Evolutionary conservation across 1,140 invertebrate genomes (phyloP), one percentile per base, ranked within the genome.

Genomic region (Drosophila teissieri): DNA sequence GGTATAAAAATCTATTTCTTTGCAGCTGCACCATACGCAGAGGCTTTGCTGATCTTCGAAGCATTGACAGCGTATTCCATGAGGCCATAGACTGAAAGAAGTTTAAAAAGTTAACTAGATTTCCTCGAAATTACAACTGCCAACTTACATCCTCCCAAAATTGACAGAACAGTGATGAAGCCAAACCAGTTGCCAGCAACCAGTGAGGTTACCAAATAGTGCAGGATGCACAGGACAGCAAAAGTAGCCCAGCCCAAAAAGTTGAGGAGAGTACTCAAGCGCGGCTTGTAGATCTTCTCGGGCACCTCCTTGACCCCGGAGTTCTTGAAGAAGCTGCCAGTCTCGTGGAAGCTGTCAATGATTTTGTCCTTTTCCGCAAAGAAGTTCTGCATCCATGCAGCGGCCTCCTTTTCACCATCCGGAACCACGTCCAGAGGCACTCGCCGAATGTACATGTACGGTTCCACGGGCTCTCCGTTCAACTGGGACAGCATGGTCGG

Each of bases 351-450:
- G 78, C 96, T 97, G 39, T 97, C 96, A 74, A 95, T 94, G 93
- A 97, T 94, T 92, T 94, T 94, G 92, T 97, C 97, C 95, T 96
- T 92, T 19, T 93, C 94, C 72, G 65, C 42, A 69, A 78, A 92
- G 7, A 89, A 92, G 56, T 97, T 93, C 75, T 97, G 95, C 42
- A 99, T 92, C 96, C 97, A 99, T 48, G 95, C 94, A 7, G 96
- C 94, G 64, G 95, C 95, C 55, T 94, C 95, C 70, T 95, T 95
- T 70, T 98, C 97, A 70, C 95, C 95, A 40, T 95, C 94, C 0
- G 98, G 98, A 34, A 99, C 94, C 57, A 95, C 93, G 19, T 96
- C 95, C 34, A 98, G 92, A 1, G 96, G 95, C 86, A 98, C 96
- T 78, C 98, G 94, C 51, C 96, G 94, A 57, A 97, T 94, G 91